Evolutionary conservation across 2,888 invertebrate species (phyloP).

Genomic region (Caenorhabditis sp.): DNA sequence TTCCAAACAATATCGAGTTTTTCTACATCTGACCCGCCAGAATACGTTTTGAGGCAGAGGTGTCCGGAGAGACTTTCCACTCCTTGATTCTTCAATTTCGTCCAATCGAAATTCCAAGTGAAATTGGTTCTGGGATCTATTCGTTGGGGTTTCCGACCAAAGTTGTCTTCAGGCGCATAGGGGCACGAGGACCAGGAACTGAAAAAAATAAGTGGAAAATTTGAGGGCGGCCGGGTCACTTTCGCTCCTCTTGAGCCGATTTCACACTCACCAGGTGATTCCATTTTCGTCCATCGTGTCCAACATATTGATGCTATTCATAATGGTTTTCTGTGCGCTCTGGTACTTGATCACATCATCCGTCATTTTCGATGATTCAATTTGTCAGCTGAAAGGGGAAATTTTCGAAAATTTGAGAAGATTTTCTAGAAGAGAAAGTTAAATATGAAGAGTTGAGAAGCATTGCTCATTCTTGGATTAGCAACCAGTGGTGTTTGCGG

Average conservation of each 20-base stretch:
- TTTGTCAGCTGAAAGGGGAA: not conserved
- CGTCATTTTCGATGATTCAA: not conserved
- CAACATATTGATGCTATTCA: not conserved
- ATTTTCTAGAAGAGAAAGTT: too few species aligned
- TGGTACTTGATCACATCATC: not conserved
- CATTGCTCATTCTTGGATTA: too few species aligned
- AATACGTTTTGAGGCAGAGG: not conserved
- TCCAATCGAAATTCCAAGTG: slow-evolving; percentile 1
- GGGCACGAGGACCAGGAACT: not conserved
- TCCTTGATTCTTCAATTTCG: not conserved
- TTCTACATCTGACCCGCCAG: too few species aligned
- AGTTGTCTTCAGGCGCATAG: not conserved
- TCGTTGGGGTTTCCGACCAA: too few species aligned
- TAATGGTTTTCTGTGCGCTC: not conserved
- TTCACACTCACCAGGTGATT: not conserved
- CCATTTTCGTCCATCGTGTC: not conserved
- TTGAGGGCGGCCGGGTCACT: too few species aligned
- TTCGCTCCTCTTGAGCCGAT: not conserved
- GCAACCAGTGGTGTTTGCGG: too few species aligned
- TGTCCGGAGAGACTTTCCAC: not conserved
- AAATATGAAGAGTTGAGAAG: too few species aligned
- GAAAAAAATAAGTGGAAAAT: not conserved
- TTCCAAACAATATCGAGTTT: too few species aligned
- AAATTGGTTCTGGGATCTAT: not conserved
- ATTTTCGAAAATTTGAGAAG: too few species aligned